Evolutionary conservation across 1,140 invertebrate genomes (phyloP).

Genomic region (Orchesella cincta): DNA sequence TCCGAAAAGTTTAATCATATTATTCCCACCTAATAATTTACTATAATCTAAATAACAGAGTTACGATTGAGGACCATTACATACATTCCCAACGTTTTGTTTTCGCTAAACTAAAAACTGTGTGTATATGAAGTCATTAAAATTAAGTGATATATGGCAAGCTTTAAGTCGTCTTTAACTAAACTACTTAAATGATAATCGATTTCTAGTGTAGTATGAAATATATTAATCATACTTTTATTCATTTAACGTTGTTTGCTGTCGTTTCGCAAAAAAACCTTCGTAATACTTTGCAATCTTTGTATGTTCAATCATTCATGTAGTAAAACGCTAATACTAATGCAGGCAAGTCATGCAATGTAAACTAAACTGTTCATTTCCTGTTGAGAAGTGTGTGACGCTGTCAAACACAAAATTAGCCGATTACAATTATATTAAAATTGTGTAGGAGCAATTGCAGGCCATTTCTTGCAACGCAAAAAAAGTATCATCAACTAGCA

Average conservation of each 20-base stretch:
- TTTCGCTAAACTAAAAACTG: not conserved
- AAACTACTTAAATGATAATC: not conserved
- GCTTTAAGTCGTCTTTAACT: not conserved
- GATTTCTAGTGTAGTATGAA: not conserved
- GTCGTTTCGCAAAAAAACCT: not conserved
- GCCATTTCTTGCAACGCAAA: too few species aligned
- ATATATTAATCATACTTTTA: not conserved
- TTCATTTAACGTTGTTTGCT: not conserved
- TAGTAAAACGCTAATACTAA: too few species aligned
- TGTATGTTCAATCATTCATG: too few species aligned
- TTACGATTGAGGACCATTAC: conserved; percentile 3
- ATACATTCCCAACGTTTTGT: conserved; percentile 1
- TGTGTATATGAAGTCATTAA: conserved; percentile 7
- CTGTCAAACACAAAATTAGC: too few species aligned
- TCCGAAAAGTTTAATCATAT: not conserved
- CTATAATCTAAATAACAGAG: not conserved
- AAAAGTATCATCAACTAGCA: too few species aligned
- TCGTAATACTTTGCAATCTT: too few species aligned
- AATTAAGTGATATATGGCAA: not conserved
- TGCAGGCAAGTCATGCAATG: too few species aligned
- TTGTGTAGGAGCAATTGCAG: too few species aligned
- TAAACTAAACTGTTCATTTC: too few species aligned
- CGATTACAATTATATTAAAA: too few species aligned
- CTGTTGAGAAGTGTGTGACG: too few species aligned
- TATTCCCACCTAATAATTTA: not conserved